Evolutionary conservation across 2,888 invertebrate species (phyloP), one percentile per base, ranked within the genome.

Genomic region (Idaea biselata): DNA sequence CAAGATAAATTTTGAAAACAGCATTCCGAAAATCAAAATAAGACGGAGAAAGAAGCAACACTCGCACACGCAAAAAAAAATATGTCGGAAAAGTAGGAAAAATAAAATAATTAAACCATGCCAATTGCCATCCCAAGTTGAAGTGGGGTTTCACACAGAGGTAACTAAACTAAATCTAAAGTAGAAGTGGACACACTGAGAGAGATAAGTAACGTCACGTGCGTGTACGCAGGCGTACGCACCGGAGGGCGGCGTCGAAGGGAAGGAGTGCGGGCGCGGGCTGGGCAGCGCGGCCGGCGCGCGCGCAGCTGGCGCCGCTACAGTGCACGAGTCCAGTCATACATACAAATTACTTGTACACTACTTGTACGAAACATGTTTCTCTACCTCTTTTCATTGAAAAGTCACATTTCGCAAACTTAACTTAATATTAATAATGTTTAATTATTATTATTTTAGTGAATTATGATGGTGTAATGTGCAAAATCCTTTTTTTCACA

Each of bases 201-300:
- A 63, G 66, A 59, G 59, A 25, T 17, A 32, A 11, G 11, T 59
- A 11, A 54, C 58, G 62, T 60, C 64, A 62, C 17, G 69, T 61
- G 70, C 60, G 18, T 56, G 56, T 58, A 61, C 63, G 67, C 61
- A 67, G 69, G 72, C 71, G 83, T 89, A 91, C 89, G 84, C 86
- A 94, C 94, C 94, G 77, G 93, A 90, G 61, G 94, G 94, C 73
- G 94, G 94, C 83, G 94, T 94, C 68, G 94, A 94, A 25, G 94
- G 84, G 76, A 80, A 94, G 59, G 92, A 90, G 82, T 87, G 91
- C 70, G 92, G 91, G 67, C 88, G 90, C 79, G 90, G 87, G 65
- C 80, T 76, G 63, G 78, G 68, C 71, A 74, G 70, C 75, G 77
- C 72, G 72, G 76, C 73, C 70, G 75, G 66, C 75, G 78, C 80